Evolutionary conservation across 2,113 vertebrate genomes (phyloP), one percentile per base, ranked within the genome.

Genomic region (Amia ocellicauda): DNA sequence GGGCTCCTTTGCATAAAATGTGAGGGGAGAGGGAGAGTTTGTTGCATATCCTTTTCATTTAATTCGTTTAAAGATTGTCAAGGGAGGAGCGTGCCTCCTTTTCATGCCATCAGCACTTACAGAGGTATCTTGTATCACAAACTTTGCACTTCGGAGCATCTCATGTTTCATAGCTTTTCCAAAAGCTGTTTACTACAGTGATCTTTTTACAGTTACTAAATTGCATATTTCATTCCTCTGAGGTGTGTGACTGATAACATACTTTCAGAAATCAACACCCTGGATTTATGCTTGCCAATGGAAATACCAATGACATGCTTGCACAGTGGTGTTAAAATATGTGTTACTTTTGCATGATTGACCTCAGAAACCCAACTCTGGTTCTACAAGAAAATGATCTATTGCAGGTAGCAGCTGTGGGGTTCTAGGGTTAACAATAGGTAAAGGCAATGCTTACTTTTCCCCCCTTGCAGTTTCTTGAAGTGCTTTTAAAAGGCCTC

Each of bases 221-320:
- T 77, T 79, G 67, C 79, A 71, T 78, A 74, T 87, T 86, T 84
- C 81, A 62, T 88, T 86, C 69, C 74, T 65, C 75, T 80, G 77
- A 69, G 77, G 71, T 71, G 64, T 68, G 71, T 79, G 74, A 82
- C 71, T 73, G 75, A 80, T 82, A 78, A 85, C 79, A 75, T 80
- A 81, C 87, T 86, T 87, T 75, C 24, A 74, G 88, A 91, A 91
- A 89, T 88, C 86, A 90, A 84, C 81, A 91, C 72, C 81, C 82
- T 47, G 78, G 77, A 83, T 86, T 86, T 89, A 80, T 88, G 81
- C 78, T 83, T 82, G 77, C 80, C 72, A 68, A 77, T 79, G 62
- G 66, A 72, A 59, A 63, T 73, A 71, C 69, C 68, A 75, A 60
- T 66, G 74, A 77, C 71, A 73, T 63, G 63, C 42, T 16, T 52